A percentile compares a stretch with the other conserved stretches of the same genome.
phyloP scores from a whole-genome alignment of 2,113 vertebrate species.

The Hoplias malabaricus region DNA sequence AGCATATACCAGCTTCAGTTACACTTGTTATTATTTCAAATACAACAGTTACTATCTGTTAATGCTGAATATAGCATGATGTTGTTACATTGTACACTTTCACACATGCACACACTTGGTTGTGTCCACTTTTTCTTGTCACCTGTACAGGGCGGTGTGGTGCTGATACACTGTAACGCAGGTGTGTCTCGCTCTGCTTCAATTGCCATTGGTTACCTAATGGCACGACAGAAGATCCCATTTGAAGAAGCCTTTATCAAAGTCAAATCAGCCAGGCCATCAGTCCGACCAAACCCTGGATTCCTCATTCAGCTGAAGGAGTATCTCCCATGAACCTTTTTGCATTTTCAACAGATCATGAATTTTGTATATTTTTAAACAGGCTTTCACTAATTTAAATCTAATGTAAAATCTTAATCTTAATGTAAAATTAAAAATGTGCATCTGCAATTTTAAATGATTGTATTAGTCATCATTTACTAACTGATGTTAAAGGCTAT shows the following conservation, averaged over 20 bases:
- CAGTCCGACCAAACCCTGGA: constrained; percentile 83
- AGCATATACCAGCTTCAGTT: too few relatives aligned
- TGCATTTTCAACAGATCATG: background rate
- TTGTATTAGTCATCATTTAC: too few relatives aligned
- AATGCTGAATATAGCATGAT: constrained; percentile 45
- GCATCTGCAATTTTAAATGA: too few relatives aligned
- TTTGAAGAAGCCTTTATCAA: constrained; percentile 83
- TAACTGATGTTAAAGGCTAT: too few relatives aligned
- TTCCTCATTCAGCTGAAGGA: constrained; percentile 86
- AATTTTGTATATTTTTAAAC: background rate
- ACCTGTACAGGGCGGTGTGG: constrained; percentile 77
- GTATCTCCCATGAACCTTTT: constrained; percentile 70
- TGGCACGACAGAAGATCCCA: constrained; percentile 80
- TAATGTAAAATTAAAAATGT: too few relatives aligned
- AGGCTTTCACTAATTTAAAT: too few relatives aligned
- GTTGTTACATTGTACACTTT: background rate
- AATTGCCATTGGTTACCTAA: constrained; percentile 87
- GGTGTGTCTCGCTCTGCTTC: constrained; percentile 91
- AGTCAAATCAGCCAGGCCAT: constrained; percentile 86
- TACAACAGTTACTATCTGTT: too few relatives aligned
- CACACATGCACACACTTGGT: background rate
- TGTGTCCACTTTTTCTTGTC: background rate
- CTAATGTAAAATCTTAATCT: too few relatives aligned
- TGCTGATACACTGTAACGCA: constrained; percentile 94
- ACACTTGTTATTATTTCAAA: too few relatives aligned